Conservation (phyloP, 2,888 invertebrate genomes). For the Unio delphinus region DNA sequence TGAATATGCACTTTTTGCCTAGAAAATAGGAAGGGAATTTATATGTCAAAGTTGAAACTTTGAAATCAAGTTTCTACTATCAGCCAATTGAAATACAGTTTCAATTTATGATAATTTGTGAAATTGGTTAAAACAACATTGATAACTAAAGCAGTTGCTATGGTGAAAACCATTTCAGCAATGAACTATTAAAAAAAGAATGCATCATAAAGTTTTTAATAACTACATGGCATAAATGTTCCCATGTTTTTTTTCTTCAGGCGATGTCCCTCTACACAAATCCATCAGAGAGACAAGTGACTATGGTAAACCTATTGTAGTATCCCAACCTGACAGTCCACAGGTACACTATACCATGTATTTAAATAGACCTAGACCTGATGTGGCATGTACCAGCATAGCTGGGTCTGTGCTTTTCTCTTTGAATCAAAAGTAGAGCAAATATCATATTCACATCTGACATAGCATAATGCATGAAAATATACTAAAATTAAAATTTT, state of each 20-base stretch:
- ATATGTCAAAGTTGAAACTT: too few relatives aligned
- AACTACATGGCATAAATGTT: neutral
- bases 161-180: too few relatives aligned
- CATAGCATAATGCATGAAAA: neutral
- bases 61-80: too few relatives aligned
- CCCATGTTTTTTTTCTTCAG: slow-evolving; percentile 54
- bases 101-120: too few relatives aligned
- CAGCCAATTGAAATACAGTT: too few relatives aligned
- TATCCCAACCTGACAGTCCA: slow-evolving; percentile 76
- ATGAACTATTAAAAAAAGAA: neutral
- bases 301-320: slow-evolving; percentile 82
- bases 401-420: neutral
- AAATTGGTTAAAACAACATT: too few relatives aligned
- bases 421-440: neutral
- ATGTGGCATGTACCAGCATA: neutral
- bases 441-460: neutral
- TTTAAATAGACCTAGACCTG: neutral
- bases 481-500: too few relatives aligned
- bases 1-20: too few relatives aligned
- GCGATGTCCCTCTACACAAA: slow-evolving; percentile 83
- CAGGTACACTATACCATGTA: slow-evolving; percentile 42
- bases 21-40: too few relatives aligned
- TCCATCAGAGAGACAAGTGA: slow-evolving; percentile 81
- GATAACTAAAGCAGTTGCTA: too few relatives aligned
- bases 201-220: too few relatives aligned